These are phyloP conservation scores for Papilio elwesi DNA, from an alignment of 2,888 invertebrate species.

Conservation along the genomic window DNA sequence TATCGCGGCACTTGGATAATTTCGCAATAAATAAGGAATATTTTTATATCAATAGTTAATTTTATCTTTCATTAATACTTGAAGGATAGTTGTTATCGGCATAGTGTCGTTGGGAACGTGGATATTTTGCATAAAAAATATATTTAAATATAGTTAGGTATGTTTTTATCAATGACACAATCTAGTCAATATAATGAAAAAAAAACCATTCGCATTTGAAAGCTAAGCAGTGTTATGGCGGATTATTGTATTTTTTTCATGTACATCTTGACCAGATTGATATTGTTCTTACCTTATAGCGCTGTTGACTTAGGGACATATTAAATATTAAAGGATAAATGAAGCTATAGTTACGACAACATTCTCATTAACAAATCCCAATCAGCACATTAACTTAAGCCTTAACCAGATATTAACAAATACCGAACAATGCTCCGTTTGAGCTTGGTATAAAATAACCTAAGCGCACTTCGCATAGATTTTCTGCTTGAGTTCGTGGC, in stretches of 20 bases:
- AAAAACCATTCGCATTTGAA: constrained; percentile 7
- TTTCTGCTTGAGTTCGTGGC: no score
- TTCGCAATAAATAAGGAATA: constrained; percentile 40
- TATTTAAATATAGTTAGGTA: background rate
- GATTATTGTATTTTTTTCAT: constrained; percentile 1
- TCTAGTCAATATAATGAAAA: background rate
- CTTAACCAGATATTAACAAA: no score
- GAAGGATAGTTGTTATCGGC: background rate
- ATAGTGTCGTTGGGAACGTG: background rate
- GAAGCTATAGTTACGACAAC: no score
- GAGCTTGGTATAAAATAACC: no score
- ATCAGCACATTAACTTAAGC: no score
- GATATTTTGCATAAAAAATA: background rate
- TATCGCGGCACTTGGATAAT: constrained; percentile 37
- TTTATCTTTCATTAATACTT: constrained; percentile 36
- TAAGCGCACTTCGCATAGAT: no score
- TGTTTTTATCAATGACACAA: constrained; percentile 1
- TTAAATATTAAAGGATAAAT: no score
- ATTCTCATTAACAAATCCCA: no score
- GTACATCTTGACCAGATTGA: background rate
- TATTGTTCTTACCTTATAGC: background rate
- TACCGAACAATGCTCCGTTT: no score
- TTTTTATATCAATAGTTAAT: constrained; percentile 35
- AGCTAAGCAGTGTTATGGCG: constrained; percentile 7
- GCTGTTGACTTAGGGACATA: no score